These are phyloP conservation scores for Eurytoma adleriae DNA, from an alignment of 2,888 invertebrate genomes.

Conservation along the genomic window DNA sequence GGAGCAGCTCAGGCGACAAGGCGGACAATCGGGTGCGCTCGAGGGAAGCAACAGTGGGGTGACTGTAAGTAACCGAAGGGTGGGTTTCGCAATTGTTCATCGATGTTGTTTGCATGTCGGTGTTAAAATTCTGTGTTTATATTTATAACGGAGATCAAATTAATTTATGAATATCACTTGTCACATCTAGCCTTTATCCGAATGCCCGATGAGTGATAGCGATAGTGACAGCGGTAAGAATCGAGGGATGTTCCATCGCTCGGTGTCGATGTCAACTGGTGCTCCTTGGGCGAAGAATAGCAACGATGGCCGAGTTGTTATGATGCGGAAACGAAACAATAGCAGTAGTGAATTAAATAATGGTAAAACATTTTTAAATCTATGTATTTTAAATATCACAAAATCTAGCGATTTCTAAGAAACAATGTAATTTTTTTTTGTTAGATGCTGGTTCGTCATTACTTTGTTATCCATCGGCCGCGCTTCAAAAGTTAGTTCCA, in stretches of 20 bases:
- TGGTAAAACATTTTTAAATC: conserved; percentile 65
- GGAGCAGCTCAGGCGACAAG: conserved; percentile 76
- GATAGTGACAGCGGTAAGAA: conserved; percentile 77
- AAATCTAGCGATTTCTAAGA: too few species aligned
- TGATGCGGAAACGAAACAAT: conserved; percentile 83
- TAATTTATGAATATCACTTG: not conserved
- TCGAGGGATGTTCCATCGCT: conserved; percentile 86
- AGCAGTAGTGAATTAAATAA: conserved; percentile 82
- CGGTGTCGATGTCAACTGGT: conserved; percentile 90
- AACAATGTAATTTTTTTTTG: not conserved
- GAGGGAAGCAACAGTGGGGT: conserved; percentile 64
- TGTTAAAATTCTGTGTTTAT: not conserved
- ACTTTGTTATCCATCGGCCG: conserved; percentile 92
- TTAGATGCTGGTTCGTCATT: conserved; percentile 87
- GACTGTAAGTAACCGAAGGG: conserved; percentile 73
- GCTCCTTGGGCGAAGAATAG: conserved; percentile 80
- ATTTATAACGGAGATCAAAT: not conserved
- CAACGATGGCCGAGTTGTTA: conserved; percentile 79
- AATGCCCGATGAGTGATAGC: conserved; percentile 78
- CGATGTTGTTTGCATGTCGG: conserved; percentile 1
- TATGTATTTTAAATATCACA: not conserved
- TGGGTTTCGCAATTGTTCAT: conserved; percentile 61
- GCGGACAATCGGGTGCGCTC: conserved; percentile 72
- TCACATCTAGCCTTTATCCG: conserved; percentile 77
- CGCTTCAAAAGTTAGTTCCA: conserved; percentile 88